Percentiles rank a stretch among this genome's conserved stretches.
Conservation (phyloP, 2,113 vertebrate species). For the Neofelis nebulosa region DNA sequence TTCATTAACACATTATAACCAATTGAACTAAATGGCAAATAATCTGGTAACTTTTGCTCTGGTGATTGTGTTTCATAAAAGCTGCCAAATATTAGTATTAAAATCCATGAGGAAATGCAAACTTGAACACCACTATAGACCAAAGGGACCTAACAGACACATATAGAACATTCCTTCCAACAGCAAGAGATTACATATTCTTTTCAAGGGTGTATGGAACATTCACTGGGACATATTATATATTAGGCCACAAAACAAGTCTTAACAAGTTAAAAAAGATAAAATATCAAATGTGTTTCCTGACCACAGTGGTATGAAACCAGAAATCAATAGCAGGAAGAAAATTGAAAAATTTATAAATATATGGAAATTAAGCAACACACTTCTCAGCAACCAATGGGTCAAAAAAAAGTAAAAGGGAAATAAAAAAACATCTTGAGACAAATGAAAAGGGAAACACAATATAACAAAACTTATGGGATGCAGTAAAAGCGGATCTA, state of each 20-base stretch:
- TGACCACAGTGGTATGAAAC: background rate
- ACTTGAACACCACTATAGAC: background rate
- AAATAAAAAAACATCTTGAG: background rate
- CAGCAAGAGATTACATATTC: background rate
- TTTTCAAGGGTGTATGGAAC: background rate
- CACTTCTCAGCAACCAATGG: background rate
- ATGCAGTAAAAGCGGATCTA: background rate
- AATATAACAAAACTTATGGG: background rate
- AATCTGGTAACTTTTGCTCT: background rate
- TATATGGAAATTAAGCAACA: background rate
- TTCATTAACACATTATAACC: background rate
- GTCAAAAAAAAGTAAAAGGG: background rate
- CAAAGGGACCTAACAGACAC: background rate
- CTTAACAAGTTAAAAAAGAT: background rate
- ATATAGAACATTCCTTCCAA: background rate
- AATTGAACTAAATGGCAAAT: background rate
- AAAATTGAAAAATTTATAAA: background rate
- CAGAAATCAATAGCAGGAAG: background rate
- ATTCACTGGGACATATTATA: background rate
- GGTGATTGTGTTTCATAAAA: background rate
- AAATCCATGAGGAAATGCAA: background rate
- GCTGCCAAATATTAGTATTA: background rate
- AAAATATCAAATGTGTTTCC: background rate
- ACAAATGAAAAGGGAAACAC: background rate
- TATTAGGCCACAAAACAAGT: background rate